These are phyloP conservation scores for Scaptomyza polygonia DNA, from an alignment of 2,888 invertebrate genomes.

Conservation along the genomic window DNA sequence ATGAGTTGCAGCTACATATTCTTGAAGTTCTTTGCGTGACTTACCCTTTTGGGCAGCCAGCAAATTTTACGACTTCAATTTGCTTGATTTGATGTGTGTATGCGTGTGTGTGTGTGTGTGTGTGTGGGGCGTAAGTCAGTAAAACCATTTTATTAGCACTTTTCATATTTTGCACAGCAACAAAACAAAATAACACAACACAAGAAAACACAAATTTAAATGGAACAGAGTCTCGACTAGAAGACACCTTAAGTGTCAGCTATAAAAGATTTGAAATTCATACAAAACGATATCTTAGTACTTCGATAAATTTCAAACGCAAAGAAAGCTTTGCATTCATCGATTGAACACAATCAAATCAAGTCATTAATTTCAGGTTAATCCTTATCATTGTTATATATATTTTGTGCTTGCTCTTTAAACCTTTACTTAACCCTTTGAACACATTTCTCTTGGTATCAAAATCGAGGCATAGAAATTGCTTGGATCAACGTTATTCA, in stretches of 20 bases:
- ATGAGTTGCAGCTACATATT: slow-evolving; percentile 7
- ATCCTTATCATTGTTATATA: too few relatives aligned
- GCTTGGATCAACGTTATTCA: slow-evolving; percentile 10
- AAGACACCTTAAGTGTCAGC: too few relatives aligned
- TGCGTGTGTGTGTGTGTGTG: slow-evolving; percentile 8
- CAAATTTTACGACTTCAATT: slow-evolving; percentile 63
- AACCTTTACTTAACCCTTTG: too few relatives aligned
- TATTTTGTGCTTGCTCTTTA: too few relatives aligned
- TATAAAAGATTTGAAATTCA: too few relatives aligned
- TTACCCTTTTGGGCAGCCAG: slow-evolving; percentile 21
- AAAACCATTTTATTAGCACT: slow-evolving; percentile 64
- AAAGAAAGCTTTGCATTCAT: too few relatives aligned
- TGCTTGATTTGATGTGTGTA: slow-evolving; percentile 38
- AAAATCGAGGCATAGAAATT: slow-evolving; percentile 7
- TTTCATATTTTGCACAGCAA: slow-evolving; percentile 62
- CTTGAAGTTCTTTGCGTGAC: background rate
- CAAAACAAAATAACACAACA: background rate
- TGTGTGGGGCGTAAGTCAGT: slow-evolving; percentile 25
- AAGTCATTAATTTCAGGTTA: too few relatives aligned
- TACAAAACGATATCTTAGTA: too few relatives aligned
- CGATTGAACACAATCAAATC: too few relatives aligned
- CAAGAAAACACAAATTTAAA: background rate
- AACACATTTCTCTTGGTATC: background rate
- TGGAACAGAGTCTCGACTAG: background rate
- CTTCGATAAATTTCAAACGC: too few relatives aligned